Percentiles rank a stretch among this genome's conserved stretches.
Evolutionary conservation across 2,888 invertebrate genomes (phyloP).

Genomic region (Oligia latruncula): DNA sequence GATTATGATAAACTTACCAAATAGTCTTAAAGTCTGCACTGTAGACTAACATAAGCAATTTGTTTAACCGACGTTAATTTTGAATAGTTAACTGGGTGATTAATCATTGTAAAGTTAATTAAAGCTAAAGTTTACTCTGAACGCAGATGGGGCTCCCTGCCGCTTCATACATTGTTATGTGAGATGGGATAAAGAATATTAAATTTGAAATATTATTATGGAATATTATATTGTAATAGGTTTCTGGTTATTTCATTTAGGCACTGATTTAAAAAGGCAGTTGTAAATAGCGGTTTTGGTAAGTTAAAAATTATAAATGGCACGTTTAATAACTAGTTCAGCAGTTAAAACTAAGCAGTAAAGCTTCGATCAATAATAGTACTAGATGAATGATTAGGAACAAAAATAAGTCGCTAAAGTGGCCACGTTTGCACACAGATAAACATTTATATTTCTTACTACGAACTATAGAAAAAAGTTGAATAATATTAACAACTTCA

Average conservation of each 20-base stretch:
- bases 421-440: no score
- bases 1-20: constrained; percentile 52
- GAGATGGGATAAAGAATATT: constrained; percentile 36
- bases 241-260: not conserved
- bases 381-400: no score
- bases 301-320: no score
- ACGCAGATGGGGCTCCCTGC: constrained; percentile 58
- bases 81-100: constrained; percentile 68
- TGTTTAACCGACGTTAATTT: constrained; percentile 66
- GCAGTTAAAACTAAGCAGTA: no score
- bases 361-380: no score
- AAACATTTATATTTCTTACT: no score
- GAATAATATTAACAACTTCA: no score
- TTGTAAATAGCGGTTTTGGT: no score
- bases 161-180: constrained; percentile 17
- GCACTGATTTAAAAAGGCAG: no score
- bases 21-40: constrained; percentile 44
- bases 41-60: constrained; percentile 62
- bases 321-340: no score
- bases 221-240: not conserved
- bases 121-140: constrained; percentile 67
- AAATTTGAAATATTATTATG: not conserved
- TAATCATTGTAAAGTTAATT: constrained; percentile 76
- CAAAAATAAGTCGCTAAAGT: no score
- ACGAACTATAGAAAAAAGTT: no score